phyloP scores from a whole-genome alignment of 2,113 vertebrate species.

The Rhea pennata region DNA sequence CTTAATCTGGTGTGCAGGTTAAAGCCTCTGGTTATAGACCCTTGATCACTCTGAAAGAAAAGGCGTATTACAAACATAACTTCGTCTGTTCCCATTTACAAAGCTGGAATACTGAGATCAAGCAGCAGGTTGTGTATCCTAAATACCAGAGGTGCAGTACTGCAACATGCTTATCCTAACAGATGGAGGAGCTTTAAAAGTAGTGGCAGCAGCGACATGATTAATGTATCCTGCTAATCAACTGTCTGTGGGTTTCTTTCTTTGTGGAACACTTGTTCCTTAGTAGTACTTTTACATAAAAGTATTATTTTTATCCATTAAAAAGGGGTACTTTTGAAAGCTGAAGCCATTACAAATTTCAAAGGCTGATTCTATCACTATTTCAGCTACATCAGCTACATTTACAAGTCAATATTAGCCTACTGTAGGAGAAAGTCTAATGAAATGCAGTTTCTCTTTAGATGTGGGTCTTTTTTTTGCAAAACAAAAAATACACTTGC shows the following conservation, averaged over 20 bases:
- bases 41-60: not conserved
- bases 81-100: not conserved
- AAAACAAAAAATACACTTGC: not conserved
- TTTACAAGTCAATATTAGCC: not conserved
- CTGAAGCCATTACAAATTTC: not conserved
- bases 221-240: not conserved
- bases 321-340: slow-evolving; percentile 21
- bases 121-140: not conserved
- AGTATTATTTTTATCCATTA: slow-evolving; percentile 32
- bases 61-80: not conserved
- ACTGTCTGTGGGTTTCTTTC: not conserved
- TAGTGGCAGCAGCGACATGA: not conserved
- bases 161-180: not conserved
- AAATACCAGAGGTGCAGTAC: not conserved
- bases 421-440: not conserved
- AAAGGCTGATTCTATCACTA: not conserved
- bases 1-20: not conserved
- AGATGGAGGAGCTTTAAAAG: not conserved
- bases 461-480: not conserved
- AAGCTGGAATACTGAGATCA: not conserved
- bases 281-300: not conserved
- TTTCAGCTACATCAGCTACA: not conserved
- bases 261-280: not conserved
- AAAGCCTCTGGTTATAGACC: not conserved
- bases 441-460: not conserved